Evolutionary conservation across 2,113 vertebrate species (phyloP).

Genomic region (Holacanthus passer): DNA sequence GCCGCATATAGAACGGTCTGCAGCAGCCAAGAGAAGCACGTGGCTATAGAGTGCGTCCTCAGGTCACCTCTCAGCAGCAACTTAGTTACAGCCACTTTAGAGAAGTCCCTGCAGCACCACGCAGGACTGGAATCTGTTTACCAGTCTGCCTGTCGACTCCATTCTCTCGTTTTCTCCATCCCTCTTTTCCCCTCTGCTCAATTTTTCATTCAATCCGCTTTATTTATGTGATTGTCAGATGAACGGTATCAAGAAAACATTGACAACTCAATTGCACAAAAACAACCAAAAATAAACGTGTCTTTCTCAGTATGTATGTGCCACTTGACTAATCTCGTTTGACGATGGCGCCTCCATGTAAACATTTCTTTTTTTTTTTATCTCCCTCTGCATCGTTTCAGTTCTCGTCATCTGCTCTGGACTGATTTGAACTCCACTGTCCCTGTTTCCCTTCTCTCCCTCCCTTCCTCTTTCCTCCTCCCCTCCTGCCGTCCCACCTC

Average conservation of each 20-base stretch:
- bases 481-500: constrained; percentile 44
- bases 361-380: constrained; percentile 25
- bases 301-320: not conserved
- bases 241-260: not conserved
- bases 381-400: constrained; percentile 42
- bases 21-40: constrained; percentile 51
- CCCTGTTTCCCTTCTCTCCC: constrained; percentile 56
- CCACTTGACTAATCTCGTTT: constrained; percentile 40
- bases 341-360: constrained; percentile 27
- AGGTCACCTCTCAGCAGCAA: constrained; percentile 56
- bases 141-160: not conserved
- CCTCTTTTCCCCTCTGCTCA: not conserved
- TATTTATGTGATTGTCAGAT: constrained; percentile 15
- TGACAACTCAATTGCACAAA: constrained; percentile 8
- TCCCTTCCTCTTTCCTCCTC: constrained; percentile 27
- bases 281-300: constrained; percentile 17
- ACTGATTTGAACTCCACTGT: constrained; percentile 70
- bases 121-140: constrained; percentile 23
- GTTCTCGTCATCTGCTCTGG: constrained; percentile 49
- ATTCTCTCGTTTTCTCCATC: not conserved
- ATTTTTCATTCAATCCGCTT: constrained; percentile 12
- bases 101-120: constrained; percentile 19
- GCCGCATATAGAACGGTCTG: constrained; percentile 60
- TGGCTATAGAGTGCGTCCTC: constrained; percentile 62
- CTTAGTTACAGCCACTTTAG: constrained; percentile 30